phyloP scores from a whole-genome alignment of 2,888 invertebrate species.

The Cantharis flavilabris region DNA sequence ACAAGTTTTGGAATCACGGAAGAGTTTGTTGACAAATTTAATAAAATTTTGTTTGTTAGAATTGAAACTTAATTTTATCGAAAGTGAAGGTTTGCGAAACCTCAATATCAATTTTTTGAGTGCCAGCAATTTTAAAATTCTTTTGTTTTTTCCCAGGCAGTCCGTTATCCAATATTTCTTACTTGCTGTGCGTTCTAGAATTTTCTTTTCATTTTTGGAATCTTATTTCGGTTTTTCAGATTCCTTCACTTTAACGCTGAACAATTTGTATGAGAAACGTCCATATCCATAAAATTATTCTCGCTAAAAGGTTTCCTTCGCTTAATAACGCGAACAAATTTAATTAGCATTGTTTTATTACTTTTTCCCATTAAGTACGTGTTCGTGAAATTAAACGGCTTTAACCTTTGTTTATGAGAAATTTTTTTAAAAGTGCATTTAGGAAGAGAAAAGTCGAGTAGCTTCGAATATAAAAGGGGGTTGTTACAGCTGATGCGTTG shows the following conservation, averaged over 20 bases:
- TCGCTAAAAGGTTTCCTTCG: not conserved
- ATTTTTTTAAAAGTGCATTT: not conserved
- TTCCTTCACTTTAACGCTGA: no score
- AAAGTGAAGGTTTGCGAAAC: no score
- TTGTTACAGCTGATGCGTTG: conserved; percentile 20
- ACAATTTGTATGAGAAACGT: not conserved
- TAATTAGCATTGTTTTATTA: not conserved
- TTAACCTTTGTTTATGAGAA: not conserved
- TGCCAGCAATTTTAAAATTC: not conserved
- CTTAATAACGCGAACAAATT: not conserved
- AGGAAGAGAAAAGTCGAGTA: not conserved
- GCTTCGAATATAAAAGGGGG: not conserved
- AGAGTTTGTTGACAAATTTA: not conserved
- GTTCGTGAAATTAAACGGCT: not conserved
- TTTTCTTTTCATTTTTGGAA: not conserved
- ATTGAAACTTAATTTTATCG: not conserved
- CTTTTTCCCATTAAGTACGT: not conserved
- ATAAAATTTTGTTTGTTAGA: not conserved
- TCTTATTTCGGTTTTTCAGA: no score
- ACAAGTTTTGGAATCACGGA: not conserved
- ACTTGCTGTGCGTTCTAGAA: no score
- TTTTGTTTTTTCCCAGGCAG: not conserved
- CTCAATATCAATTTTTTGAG: not conserved
- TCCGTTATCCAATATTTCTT: no score
- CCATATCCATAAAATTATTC: not conserved